Base-by-base conservation (phyloP, 2,888 invertebrate species). In the Branchinecta sandiegonensis region DNA sequence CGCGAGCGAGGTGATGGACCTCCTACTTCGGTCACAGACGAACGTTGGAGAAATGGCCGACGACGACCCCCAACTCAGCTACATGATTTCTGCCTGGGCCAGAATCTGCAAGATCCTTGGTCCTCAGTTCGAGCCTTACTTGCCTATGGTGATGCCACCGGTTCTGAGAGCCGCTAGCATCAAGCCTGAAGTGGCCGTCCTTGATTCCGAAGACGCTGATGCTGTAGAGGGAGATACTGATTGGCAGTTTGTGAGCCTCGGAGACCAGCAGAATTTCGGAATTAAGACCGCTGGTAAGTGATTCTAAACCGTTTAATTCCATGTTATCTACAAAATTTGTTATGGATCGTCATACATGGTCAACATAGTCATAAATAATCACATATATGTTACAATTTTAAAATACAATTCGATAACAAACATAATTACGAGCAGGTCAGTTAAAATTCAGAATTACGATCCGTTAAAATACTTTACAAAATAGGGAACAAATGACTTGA, bases 41-140 rank as follows among this genome's bases (percentile, higher is more conserved):
- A 90, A 90, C 75, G 87, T 86, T 72, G 86, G 87, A 37, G 77
- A 78, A 65, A 79, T 94, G 72, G 87, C 92, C 0, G 94, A 94
- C 71, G 96, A 97, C 76, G 96, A 97, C 80, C 95, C 95, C 2
- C 95, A 95, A 80, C 90, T 95, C 46, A 93, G 94, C 12, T 99
- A 95, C 80, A 86, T 99, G 78, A 97, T 99, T 73, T 94, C 95
- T 0, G 96, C 97, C 1, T 99, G 99, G 99, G 94, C 97, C 0
- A 85, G 99, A 73, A 95, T 99, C 79, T 99, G 99, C 80, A 94
- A 94, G 79, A 90, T 95, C 74, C 82, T 95, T 78, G 87, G 86
- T 78, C 50, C 56, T 76, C 86, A 89, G 74, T 95, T 95, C 76
- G 88, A 90, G 73, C 90, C 90, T 74, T 95, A 94, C 77, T 81